Percentiles rank a stretch among this genome's conserved stretches.
Evolutionary conservation across 1,140 invertebrate species (phyloP).

Genomic region (Pseudomyrmex cubaensis): DNA sequence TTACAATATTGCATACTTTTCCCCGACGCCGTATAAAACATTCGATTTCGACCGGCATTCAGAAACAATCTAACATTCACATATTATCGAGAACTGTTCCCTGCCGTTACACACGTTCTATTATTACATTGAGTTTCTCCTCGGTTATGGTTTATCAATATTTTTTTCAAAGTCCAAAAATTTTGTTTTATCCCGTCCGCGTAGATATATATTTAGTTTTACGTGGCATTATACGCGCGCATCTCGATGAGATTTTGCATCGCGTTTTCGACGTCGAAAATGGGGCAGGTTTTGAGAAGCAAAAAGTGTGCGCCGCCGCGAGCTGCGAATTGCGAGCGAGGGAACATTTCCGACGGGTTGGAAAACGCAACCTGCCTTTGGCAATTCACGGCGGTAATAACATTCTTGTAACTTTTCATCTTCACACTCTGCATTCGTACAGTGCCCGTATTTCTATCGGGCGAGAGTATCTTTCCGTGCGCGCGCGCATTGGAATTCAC

Average conservation of each 20-base stretch:
- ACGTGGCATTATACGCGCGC: conserved; percentile 29
- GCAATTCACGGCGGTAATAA: conserved; percentile 65
- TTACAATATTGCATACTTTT: no score
- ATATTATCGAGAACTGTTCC: not conserved
- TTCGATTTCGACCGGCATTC: no score
- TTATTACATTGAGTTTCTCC: not conserved
- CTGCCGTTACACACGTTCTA: not conserved
- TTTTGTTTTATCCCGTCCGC: not conserved
- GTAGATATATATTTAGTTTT: conserved; percentile 7
- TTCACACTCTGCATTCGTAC: conserved; percentile 33
- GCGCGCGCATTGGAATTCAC: conserved; percentile 40
- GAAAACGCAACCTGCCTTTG: conserved; percentile 64
- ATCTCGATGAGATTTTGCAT: conserved; percentile 44
- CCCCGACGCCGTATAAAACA: no score
- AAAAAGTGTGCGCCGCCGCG: conserved; percentile 27
- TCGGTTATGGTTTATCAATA: not conserved
- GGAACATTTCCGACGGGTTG: conserved; percentile 44
- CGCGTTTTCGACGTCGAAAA: conserved; percentile 30
- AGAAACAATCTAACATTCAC: no score
- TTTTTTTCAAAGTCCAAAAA: conserved; percentile 20
- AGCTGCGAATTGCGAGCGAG: conserved; percentile 32
- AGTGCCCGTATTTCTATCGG: conserved; percentile 37
- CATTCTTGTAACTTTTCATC: conserved; percentile 65
- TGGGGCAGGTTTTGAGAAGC: conserved; percentile 36
- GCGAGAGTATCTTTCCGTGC: conserved; percentile 45